Conservation (phyloP, 1,140 invertebrate species). For the Macrobrachium rosenbergii region DNA sequence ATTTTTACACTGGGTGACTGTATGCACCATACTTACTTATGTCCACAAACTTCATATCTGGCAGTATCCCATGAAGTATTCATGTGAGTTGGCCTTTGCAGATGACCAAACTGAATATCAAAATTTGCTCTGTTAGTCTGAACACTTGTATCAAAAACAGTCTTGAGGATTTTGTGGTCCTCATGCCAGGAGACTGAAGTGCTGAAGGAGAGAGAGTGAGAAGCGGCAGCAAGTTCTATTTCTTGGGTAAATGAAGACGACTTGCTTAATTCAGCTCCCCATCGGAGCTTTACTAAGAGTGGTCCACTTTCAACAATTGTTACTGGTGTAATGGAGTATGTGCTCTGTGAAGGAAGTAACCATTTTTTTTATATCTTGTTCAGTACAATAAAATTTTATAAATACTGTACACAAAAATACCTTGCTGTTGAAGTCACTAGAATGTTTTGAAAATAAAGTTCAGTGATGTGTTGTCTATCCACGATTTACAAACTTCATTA, state of each 20-base stretch:
- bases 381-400: not conserved
- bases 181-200: conserved; percentile 49
- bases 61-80: conserved; percentile 41
- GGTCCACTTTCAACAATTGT: conserved; percentile 9
- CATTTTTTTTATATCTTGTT: not conserved
- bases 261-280: conserved; percentile 6
- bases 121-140: conserved; percentile 70
- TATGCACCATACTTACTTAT: conserved; percentile 15
- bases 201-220: conserved; percentile 33
- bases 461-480: no score
- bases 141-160: conserved; percentile 68
- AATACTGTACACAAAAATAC: not conserved
- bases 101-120: conserved; percentile 74
- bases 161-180: conserved; percentile 39
- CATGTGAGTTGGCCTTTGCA: conserved; percentile 71
- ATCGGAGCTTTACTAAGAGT: conserved; percentile 8
- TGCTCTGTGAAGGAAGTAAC: not conserved
- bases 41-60: conserved; percentile 46
- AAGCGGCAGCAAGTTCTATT: conserved; percentile 32
- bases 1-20: no score
- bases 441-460: no score
- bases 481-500: no score
- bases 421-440: not conserved
- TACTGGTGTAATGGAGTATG: not conserved
- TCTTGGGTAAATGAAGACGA: conserved; percentile 31